Percentiles rank a stretch among this genome's conserved stretches.
phyloP scores from a whole-genome alignment of 2,113 vertebrate genomes.

The Pipra filicauda region DNA sequence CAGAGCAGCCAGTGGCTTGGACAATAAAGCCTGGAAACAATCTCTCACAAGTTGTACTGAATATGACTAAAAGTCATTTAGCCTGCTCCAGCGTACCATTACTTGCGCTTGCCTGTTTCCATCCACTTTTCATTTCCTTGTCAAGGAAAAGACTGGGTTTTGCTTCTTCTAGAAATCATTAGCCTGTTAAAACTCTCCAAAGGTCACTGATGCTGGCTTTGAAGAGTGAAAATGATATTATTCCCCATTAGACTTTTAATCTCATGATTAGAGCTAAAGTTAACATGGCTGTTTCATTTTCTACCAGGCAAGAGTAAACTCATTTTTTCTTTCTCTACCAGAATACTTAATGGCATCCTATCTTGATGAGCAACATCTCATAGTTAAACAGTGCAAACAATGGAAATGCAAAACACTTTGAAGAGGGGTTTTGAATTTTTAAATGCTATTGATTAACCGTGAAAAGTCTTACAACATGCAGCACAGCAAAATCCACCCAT shows the following conservation, averaged over 20 bases:
- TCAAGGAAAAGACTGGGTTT: background rate
- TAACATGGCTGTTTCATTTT: conserved; percentile 51
- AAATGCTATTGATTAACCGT: background rate
- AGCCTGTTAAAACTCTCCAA: conserved; percentile 41
- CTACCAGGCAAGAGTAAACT: conserved; percentile 44
- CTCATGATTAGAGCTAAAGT: conserved; percentile 58
- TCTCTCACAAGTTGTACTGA: background rate
- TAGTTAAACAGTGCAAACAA: background rate
- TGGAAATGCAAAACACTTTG: conserved; percentile 19
- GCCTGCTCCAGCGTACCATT: accelerated
- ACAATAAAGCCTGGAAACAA: background rate
- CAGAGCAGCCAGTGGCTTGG: background rate
- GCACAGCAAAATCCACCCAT: background rate
- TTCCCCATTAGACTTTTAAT: conserved; percentile 60
- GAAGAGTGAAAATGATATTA: conserved; percentile 43
- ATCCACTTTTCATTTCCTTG: background rate
- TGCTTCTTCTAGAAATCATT: conserved; percentile 6
- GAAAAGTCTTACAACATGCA: background rate
- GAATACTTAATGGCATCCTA: conserved; percentile 41
- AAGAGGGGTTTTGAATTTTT: background rate
- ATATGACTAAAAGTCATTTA: background rate
- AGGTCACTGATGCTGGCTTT: conserved; percentile 50
- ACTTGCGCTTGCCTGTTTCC: background rate
- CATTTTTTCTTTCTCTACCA: conserved; percentile 2
- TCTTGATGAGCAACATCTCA: conserved; percentile 40